These are phyloP conservation scores for Boleophthalmus pectinirostris DNA, from an alignment of 2,113 vertebrate species.

Conservation along the genomic window DNA sequence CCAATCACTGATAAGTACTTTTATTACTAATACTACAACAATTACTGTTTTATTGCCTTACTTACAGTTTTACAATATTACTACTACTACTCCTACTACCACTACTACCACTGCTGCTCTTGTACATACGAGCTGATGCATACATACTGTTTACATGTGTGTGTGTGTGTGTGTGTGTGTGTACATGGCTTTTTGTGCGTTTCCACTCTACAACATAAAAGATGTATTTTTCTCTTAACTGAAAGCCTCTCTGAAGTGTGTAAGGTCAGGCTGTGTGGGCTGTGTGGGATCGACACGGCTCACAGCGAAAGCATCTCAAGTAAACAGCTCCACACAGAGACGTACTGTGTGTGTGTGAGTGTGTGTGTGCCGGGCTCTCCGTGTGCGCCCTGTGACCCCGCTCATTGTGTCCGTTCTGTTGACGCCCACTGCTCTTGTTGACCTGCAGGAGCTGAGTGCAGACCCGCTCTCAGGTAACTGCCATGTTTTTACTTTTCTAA, in stretches of 20 bases:
- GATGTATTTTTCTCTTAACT: no score
- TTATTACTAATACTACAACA: not conserved
- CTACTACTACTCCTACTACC: no score
- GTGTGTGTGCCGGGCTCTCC: not conserved
- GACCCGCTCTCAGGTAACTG: not conserved
- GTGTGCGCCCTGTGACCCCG: not conserved
- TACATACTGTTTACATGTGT: no score
- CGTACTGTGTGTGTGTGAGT: not conserved
- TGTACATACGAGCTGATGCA: no score
- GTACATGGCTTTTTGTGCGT: no score
- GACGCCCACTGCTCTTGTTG: constrained; percentile 3
- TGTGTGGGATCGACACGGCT: not conserved
- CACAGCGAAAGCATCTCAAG: not conserved
- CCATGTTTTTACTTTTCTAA: not conserved
- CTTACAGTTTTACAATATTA: not conserved
- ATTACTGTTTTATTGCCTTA: not conserved
- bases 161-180: no score
- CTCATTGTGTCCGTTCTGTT: not conserved
- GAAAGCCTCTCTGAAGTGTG: not conserved
- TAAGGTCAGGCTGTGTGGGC: not conserved
- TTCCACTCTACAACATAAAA: no score
- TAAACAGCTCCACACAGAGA: not conserved
- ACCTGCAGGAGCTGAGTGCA: not conserved
- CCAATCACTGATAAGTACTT: no score
- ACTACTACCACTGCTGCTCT: no score